Percentiles rank a stretch among this genome's conserved stretches.
phyloP scores from a whole-genome alignment of 2,797 vertebrate genomes.

The Catharus ustulatus region DNA sequence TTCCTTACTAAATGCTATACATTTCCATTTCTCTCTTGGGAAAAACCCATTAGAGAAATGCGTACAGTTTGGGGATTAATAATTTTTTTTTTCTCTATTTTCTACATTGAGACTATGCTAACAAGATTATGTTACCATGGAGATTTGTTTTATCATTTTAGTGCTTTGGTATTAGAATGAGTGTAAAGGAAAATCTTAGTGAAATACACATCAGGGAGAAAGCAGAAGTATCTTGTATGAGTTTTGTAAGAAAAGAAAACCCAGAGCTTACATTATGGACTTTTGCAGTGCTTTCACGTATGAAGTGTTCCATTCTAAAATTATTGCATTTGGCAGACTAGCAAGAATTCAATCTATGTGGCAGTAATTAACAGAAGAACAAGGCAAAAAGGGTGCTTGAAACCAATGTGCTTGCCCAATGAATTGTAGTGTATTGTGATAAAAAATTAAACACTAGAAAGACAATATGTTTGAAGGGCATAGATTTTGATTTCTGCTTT shows the following conservation, averaged over 20 bases:
- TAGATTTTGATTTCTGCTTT: neutral
- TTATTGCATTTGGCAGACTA: neutral
- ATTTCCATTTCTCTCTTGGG: neutral
- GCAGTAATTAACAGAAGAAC: conserved; percentile 3
- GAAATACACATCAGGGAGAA: neutral
- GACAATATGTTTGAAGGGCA: neutral
- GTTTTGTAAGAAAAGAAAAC: neutral
- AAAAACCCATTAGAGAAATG: neutral
- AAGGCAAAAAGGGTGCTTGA: neutral
- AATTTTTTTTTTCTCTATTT: neutral
- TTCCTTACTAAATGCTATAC: neutral
- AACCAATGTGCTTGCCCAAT: neutral
- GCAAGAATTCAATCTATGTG: neutral
- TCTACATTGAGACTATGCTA: neutral
- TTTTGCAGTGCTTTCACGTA: neutral
- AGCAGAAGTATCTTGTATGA: neutral
- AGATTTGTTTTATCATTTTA: neutral
- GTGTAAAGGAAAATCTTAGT: neutral
- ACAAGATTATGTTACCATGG: conserved; percentile 9
- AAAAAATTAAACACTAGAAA: neutral
- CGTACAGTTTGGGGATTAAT: neutral
- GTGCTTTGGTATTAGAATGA: neutral
- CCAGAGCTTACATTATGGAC: neutral
- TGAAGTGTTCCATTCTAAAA: neutral
- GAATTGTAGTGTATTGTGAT: neutral